Evolutionary conservation across 2,888 invertebrate genomes (phyloP).

Genomic region (Nymphalis polychloros): DNA sequence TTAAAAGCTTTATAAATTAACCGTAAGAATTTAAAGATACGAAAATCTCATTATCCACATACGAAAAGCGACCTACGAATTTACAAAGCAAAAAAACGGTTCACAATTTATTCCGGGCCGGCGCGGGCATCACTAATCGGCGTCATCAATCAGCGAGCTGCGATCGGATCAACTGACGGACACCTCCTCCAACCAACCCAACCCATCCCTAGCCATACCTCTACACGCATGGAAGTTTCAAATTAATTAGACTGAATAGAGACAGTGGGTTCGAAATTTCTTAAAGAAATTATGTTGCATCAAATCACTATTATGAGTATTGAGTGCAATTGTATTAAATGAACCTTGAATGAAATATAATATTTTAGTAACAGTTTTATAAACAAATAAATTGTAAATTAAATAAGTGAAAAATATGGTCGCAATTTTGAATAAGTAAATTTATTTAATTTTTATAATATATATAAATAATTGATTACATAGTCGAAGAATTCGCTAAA

Average conservation of each 20-base stretch:
- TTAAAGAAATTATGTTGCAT: constrained; percentile 9
- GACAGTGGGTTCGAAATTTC: constrained; percentile 13
- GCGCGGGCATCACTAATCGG: constrained; percentile 80
- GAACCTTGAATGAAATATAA: too few species aligned
- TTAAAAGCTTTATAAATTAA: constrained; percentile 15
- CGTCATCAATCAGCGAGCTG: constrained; percentile 76
- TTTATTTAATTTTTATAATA: background rate
- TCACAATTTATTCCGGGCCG: constrained; percentile 77
- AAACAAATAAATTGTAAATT: too few species aligned
- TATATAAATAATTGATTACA: background rate
- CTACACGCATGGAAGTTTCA: constrained; percentile 42
- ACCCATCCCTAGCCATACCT: constrained; percentile 40
- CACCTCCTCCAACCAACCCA: constrained; percentile 45
- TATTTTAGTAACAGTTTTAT: too few species aligned
- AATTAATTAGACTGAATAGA: constrained; percentile 39
- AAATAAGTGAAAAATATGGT: too few species aligned
- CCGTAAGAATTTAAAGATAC: constrained; percentile 29
- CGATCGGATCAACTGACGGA: constrained; percentile 78
- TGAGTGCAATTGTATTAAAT: constrained; percentile 6
- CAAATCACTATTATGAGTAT: too few species aligned
- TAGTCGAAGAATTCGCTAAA: background rate
- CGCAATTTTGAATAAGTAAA: too few species aligned
- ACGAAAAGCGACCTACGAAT: constrained; percentile 62
- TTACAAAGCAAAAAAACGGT: constrained; percentile 72
- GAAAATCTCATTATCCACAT: constrained; percentile 45